Percentiles rank a stretch among this genome's conserved stretches.
Evolutionary conservation across 2,113 vertebrate species (phyloP).

Genomic region (Malurus elegans): DNA sequence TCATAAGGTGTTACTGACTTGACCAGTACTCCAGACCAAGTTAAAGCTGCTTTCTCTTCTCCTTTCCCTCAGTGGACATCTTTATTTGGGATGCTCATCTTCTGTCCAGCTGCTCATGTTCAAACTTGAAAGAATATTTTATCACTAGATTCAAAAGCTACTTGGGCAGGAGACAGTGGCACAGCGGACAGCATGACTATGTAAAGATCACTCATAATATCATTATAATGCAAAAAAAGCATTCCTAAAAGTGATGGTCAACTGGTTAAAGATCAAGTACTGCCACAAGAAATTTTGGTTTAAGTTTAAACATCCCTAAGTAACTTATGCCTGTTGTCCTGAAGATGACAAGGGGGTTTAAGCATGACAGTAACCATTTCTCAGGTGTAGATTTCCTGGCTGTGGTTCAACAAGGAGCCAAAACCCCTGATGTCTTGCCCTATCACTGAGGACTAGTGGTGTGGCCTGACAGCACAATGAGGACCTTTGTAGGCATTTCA

Average conservation of each 20-base stretch:
- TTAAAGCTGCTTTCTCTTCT: background rate
- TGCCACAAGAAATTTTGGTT: background rate
- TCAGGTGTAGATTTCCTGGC: background rate
- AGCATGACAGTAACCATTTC: background rate
- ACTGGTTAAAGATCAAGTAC: background rate
- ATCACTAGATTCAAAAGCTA: background rate
- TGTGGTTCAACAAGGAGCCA: background rate
- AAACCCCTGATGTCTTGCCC: background rate
- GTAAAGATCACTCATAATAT: background rate
- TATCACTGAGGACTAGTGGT: background rate
- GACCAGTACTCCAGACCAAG: background rate
- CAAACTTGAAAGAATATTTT: background rate
- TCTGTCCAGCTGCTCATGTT: background rate
- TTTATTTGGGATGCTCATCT: background rate
- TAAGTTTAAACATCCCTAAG: background rate
- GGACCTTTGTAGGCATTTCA: background rate
- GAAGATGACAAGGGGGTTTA: background rate
- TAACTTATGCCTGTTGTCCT: background rate
- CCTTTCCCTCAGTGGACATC: background rate
- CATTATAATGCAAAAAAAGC: background rate
- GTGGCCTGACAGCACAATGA: background rate
- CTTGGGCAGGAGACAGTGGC: background rate
- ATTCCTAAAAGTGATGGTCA: background rate
- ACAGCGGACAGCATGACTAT: background rate
- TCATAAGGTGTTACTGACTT: background rate